A percentile compares a stretch with the other conserved stretches of the same genome.
Evolutionary conservation across 2,113 vertebrate genomes (phyloP).

Genomic region (Mormoops blainvillei): DNA sequence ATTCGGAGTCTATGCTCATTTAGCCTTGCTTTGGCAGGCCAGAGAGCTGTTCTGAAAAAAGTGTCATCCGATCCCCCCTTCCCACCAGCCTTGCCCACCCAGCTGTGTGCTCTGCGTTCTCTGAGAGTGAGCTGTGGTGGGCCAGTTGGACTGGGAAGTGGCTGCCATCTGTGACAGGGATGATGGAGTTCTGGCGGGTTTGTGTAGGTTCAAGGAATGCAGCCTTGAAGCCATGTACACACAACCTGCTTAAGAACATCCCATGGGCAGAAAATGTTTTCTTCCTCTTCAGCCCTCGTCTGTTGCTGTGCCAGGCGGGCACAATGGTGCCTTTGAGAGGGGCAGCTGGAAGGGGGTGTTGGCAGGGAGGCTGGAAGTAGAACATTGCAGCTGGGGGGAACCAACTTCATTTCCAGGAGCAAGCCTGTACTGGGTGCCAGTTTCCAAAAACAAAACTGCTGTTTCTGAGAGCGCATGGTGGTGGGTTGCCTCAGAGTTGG

Average conservation of each 20-base stretch:
- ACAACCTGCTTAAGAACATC: slow-evolving; percentile 67
- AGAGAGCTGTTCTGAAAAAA: neutral
- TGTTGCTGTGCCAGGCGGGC: slow-evolving; percentile 62
- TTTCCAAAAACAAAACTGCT: slow-evolving; percentile 85
- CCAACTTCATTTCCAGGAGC: slow-evolving; percentile 82
- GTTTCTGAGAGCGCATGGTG: slow-evolving; percentile 77
- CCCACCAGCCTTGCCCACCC: neutral
- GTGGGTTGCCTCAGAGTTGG: slow-evolving; percentile 80
- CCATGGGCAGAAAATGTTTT: slow-evolving; percentile 68
- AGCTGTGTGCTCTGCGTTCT: neutral
- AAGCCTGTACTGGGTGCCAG: slow-evolving; percentile 75
- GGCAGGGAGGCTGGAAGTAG: slow-evolving; percentile 78
- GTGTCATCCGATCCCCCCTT: neutral
- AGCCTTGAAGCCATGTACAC: slow-evolving; percentile 56
- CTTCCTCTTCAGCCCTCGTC: slow-evolving; percentile 61
- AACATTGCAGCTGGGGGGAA: slow-evolving; percentile 81
- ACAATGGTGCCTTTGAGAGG: slow-evolving; percentile 84
- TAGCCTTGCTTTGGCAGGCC: neutral
- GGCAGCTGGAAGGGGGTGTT: slow-evolving; percentile 80
- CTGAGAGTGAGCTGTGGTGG: neutral
- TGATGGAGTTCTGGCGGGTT: slow-evolving; percentile 22
- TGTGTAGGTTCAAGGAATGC: slow-evolving; percentile 65
- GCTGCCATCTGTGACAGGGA: slow-evolving; percentile 50
- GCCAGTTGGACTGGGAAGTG: neutral
- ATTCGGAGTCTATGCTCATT: neutral